Percentiles rank a stretch among this genome's conserved stretches.
These are phyloP conservation scores for Mactromeris polynyma DNA, from an alignment of 2,888 invertebrate genomes.

Conservation along the genomic window DNA sequence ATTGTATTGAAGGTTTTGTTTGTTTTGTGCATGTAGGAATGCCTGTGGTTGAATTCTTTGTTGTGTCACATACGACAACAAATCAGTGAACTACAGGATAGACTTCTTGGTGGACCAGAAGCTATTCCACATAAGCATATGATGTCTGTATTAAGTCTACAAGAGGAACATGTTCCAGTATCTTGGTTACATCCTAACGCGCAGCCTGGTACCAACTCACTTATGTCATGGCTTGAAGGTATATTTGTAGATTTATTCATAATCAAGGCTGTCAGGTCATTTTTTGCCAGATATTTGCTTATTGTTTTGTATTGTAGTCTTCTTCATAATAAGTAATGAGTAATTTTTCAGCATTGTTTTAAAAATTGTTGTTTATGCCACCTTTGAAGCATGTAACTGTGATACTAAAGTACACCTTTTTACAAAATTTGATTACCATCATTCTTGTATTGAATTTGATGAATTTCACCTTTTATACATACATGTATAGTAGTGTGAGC, in stretches of 20 bases:
- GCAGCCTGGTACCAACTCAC: conserved; percentile 85
- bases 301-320: not conserved
- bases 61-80: conserved; percentile 85
- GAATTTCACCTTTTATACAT: no score
- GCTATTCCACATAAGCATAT: conserved; percentile 79
- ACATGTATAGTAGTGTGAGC: no score
- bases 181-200: conserved; percentile 86
- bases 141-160: conserved; percentile 79
- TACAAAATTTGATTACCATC: no score
- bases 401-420: no score
- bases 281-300: not conserved
- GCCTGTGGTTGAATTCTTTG: conserved; percentile 85
- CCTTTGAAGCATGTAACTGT: no score
- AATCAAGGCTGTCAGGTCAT: not conserved
- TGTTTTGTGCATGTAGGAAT: conserved; percentile 79
- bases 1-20: not conserved
- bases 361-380: no score
- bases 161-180: conserved; percentile 84
- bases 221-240: conserved; percentile 85
- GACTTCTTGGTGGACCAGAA: conserved; percentile 82
- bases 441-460: no score
- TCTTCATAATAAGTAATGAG: not conserved
- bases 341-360: not conserved
- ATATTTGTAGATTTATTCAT: not conserved
- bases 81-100: conserved; percentile 80